A percentile compares a stretch with the other conserved stretches of the same genome.
phyloP scores from a whole-genome alignment of 2,888 invertebrate species.

The Caenorhabditis sp. region DNA sequence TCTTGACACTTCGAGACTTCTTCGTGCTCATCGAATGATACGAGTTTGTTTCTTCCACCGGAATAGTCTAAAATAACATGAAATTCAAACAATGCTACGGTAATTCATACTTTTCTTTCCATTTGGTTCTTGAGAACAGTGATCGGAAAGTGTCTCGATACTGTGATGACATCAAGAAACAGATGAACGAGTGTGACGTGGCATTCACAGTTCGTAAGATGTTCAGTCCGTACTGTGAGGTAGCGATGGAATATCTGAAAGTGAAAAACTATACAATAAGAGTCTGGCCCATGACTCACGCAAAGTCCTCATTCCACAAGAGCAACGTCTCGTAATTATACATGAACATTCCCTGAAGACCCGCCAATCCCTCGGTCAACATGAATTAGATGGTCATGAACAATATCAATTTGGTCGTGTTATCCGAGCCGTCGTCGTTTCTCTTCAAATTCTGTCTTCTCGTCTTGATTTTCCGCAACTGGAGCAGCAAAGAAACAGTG shows the following conservation, averaged over 20 bases:
- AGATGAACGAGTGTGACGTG: slow-evolving; percentile 19
- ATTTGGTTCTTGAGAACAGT: too few relatives aligned
- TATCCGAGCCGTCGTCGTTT: neutral
- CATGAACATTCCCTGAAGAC: too few relatives aligned
- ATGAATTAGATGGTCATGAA: neutral
- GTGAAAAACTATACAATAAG: neutral
- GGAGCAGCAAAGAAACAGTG: neutral
- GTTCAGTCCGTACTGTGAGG: neutral
- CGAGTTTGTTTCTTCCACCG: too few relatives aligned
- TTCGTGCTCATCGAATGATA: too few relatives aligned
- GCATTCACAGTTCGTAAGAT: neutral
- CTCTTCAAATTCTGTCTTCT: neutral
- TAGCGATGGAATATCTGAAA: neutral
- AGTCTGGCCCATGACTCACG: too few relatives aligned
- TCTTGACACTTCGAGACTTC: too few relatives aligned
- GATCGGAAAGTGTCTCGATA: neutral
- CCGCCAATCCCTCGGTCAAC: neutral
- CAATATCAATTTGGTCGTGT: neutral
- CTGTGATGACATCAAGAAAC: neutral
- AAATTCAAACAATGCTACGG: too few relatives aligned
- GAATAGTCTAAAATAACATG: too few relatives aligned
- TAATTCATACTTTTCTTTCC: too few relatives aligned
- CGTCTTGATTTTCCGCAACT: neutral
- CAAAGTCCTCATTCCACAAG: too few relatives aligned
- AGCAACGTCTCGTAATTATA: too few relatives aligned